Base-by-base conservation (phyloP, 2,113 vertebrate genomes). In the Aphyosemion australe region DNA sequence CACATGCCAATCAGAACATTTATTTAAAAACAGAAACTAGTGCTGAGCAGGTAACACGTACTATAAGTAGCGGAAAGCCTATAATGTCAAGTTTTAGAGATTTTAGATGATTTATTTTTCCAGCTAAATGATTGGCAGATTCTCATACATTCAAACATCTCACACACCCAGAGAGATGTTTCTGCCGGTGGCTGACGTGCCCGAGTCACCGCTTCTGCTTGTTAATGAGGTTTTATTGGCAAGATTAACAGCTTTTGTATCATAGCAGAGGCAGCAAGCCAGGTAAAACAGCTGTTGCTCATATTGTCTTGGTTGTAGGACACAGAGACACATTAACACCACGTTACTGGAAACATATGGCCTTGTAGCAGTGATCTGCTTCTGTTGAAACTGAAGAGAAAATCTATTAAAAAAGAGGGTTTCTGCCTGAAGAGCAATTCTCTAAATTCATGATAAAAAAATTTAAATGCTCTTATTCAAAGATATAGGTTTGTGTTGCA, bases 181-280 rank as follows among this genome's bases (percentile, higher is more conserved):
- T 51, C 57, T n/a, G 61, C 87, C 61, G 75, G 46, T 72, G 74
- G 67, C 65, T 85, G 76, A 84, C 83, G 72, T 78, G 75, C 78
- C 83, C 74, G 87, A 70, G 80, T 90, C 85, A 72, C 54, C 71
- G 61, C 74, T 90, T 70, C 74, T 79, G 82, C 85, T 85, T 88
- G 88, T 79, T 87, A 88, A 82, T 87, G 88, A 79, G 84, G 71
- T 87, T 90, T 89, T 90, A 90, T 88, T 85, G 87, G 85, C 86
- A 88, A 79, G 79, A 88, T 90, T 88, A 90, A 84, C 73, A 72
- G 75, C 79, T 75, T 85, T 93, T 90, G 92, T 91, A 92, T 84
- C 84, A 74, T 81, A 62, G 62, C 76, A 67, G 79, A 76, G 87
- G 82, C 86, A 83, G 83, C 70, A 78, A 49, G 88, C 62, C 82